Percentiles rank a stretch among this genome's conserved stretches.
Conservation (phyloP, 2,797 vertebrate species). For the Triplophysa yarkandensis region DNA sequence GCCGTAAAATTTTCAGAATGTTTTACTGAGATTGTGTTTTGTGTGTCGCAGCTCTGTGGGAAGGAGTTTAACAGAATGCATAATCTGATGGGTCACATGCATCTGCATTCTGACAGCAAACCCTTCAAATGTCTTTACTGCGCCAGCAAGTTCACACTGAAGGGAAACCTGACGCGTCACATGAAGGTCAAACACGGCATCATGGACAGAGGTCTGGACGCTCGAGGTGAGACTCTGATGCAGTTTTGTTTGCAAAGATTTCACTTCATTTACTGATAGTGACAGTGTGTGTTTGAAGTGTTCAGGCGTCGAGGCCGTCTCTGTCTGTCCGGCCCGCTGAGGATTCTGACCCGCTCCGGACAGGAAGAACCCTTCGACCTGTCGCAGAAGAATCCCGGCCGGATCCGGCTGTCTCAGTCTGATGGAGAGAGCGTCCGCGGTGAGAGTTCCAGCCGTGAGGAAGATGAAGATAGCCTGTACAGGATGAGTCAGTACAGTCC, state of each 20-base stretch:
- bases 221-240: conserved; percentile 78
- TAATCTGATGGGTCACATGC: conserved; percentile 99
- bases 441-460: conserved; percentile 85
- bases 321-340: conserved; percentile 74
- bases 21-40: conserved; percentile 18
- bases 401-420: conserved; percentile 78
- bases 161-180: conserved; percentile 97
- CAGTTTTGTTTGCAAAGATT: neutral
- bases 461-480: conserved; percentile 85
- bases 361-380: conserved; percentile 97
- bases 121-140: conserved; percentile 99
- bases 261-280: neutral
- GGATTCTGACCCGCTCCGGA: conserved; percentile 79
- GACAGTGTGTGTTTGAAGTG: conserved; percentile 68
- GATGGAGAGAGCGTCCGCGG: conserved; percentile 84
- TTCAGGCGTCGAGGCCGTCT: conserved; percentile 82
- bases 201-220: conserved; percentile 90
- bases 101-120: conserved; percentile 96
- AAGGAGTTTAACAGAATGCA: conserved; percentile 99
- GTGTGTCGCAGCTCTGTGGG: conserved; percentile 85
- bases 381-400: conserved; percentile 83
- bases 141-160: conserved; percentile 97
- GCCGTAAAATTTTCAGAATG: too few relatives aligned
- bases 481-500: conserved; percentile 79
- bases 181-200: conserved; percentile 98